These are phyloP conservation scores for Microhierax caerulescens DNA, from an alignment of 2,797 vertebrate genomes.

Conservation along the genomic window DNA sequence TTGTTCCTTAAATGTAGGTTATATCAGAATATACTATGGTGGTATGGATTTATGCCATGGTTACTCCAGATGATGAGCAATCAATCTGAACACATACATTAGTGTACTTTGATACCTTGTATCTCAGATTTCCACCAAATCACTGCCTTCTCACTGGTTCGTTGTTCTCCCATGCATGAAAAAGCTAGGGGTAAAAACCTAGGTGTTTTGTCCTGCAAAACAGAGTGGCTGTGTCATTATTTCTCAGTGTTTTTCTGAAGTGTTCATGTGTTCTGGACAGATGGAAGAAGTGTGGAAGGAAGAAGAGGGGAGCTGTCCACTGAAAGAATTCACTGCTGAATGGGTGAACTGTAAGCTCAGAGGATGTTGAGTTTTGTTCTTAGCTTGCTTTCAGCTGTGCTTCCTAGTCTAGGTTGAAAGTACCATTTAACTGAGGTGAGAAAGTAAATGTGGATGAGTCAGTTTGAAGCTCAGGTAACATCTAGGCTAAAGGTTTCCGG, in stretches of 20 bases:
- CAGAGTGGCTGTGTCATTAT: not conserved
- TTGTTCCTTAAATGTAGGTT: not conserved
- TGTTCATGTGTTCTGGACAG: not conserved
- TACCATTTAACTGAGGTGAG: not conserved
- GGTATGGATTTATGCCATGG: not conserved
- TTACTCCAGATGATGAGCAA: not conserved
- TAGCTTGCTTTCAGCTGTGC: not conserved
- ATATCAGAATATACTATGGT: not conserved
- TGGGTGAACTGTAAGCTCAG: not conserved
- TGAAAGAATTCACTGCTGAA: not conserved
- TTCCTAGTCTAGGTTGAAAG: not conserved
- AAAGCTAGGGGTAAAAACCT: accelerated
- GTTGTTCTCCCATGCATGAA: not conserved
- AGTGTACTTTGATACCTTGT: not conserved
- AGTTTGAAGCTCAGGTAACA: not conserved
- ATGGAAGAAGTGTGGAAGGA: not conserved
- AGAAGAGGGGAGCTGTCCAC: not conserved
- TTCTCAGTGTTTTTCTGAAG: not conserved
- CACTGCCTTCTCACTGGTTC: not conserved
- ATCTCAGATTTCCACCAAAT: not conserved
- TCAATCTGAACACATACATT: not conserved
- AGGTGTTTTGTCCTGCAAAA: accelerated
- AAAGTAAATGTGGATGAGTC: not conserved
- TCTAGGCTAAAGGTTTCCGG: not conserved
- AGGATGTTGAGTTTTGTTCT: not conserved